Evolutionary conservation across 2,113 vertebrate species (phyloP).

Genomic region (Channa maculata): DNA sequence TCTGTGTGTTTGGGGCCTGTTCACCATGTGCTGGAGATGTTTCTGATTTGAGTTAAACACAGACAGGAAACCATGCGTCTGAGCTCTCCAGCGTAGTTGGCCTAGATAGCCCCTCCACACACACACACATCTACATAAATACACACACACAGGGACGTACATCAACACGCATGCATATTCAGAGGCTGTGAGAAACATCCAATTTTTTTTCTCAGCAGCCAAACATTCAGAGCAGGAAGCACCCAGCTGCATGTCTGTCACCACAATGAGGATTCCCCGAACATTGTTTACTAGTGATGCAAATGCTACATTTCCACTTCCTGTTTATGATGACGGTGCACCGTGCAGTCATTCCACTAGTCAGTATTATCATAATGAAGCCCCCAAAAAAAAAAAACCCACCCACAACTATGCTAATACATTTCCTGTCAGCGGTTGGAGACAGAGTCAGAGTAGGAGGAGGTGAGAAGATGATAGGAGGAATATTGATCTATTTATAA

Average conservation of each 20-base stretch:
- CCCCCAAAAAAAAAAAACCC: constrained; percentile 6
- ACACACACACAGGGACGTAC: not conserved
- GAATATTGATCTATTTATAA: not conserved
- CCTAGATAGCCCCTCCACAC: constrained; percentile 11
- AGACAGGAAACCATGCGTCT: constrained; percentile 98
- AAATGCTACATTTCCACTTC: constrained; percentile 47
- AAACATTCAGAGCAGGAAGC: not conserved
- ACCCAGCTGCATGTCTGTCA: constrained; percentile 16
- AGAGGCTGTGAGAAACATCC: not conserved
- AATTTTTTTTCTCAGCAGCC: constrained; percentile 13
- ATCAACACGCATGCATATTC: not conserved
- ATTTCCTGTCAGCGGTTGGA: constrained; percentile 39
- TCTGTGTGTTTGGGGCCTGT: constrained; percentile 55
- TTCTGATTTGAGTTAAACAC: constrained; percentile 90
- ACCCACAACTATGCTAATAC: constrained; percentile 20
- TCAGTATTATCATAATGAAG: not conserved
- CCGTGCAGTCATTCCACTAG: constrained; percentile 8
- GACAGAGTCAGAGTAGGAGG: not conserved
- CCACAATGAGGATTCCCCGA: constrained; percentile 41
- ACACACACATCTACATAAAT: not conserved
- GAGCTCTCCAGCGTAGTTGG: constrained; percentile 80
- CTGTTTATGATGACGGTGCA: constrained; percentile 45
- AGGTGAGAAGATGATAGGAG: not conserved
- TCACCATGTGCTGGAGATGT: constrained; percentile 85
- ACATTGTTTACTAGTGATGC: constrained; percentile 24